A percentile compares a stretch with the other conserved stretches of the same genome.
Conservation (phyloP, 2,888 invertebrate genomes). For the Caenorhabditis imperialis region DNA sequence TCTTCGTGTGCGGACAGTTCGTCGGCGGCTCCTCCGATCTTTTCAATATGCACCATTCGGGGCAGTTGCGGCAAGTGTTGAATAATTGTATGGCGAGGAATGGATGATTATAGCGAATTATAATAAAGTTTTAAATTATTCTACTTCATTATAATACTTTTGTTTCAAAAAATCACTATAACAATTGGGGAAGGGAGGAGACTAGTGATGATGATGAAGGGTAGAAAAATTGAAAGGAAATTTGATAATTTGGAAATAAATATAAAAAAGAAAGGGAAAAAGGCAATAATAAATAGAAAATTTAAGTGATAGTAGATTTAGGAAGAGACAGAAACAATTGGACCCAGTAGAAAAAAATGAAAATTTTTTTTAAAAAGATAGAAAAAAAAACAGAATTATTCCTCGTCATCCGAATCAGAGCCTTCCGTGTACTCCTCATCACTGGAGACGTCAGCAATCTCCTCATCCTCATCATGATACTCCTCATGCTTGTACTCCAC, state of each 20-base stretch:
- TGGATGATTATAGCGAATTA: slow-evolving; percentile 10
- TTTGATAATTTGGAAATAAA: too few relatives aligned
- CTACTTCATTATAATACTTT: slow-evolving; percentile 1
- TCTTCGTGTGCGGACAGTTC: slow-evolving; percentile 76
- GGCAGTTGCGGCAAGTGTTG: slow-evolving; percentile 72
- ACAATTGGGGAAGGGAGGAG: not conserved
- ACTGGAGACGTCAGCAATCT: slow-evolving; percentile 45
- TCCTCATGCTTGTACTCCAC: slow-evolving; percentile 81
- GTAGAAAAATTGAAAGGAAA: too few relatives aligned
- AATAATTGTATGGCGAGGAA: slow-evolving; percentile 62
- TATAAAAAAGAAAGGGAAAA: too few relatives aligned
- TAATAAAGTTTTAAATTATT: slow-evolving; percentile 1
- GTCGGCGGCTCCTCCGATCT: slow-evolving; percentile 76
- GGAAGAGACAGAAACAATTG: not conserved
- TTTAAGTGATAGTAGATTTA: not conserved
- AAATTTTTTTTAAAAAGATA: slow-evolving; percentile 2
- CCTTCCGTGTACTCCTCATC: slow-evolving; percentile 69
- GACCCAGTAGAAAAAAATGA: not conserved
- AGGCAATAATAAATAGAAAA: too few relatives aligned
- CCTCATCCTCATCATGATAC: slow-evolving; percentile 78
- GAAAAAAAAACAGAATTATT: slow-evolving; percentile 8
- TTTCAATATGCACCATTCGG: slow-evolving; percentile 73
- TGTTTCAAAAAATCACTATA: not conserved
- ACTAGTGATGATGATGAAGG: too few relatives aligned
- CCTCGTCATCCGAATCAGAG: slow-evolving; percentile 57